Evolutionary conservation across 64 coral and sea anemone species (phyloP), one percentile per base, ranked within the genome.

Genomic region (Stylophora pistillata): DNA sequence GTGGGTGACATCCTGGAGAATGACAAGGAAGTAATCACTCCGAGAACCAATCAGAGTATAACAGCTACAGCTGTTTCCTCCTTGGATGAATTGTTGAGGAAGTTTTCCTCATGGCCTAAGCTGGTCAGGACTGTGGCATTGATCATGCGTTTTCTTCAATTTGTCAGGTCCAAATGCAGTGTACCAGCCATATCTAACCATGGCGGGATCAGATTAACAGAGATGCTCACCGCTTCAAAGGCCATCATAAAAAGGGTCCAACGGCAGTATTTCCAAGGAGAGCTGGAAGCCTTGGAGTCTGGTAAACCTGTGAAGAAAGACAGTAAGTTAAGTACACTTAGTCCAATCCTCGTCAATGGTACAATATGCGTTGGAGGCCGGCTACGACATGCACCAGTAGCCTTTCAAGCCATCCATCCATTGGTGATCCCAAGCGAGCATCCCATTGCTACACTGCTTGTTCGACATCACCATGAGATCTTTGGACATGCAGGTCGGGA

Each of bases 11-110:
- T 84, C 28, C 9, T 59, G 10, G 78, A 82, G 0, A 54, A 90
- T 29, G 88, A 90, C 62, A 74, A 74, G 70, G 88, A 90, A 82
- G 88, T 82, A 57, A 25, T 31, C 5, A 59, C 58, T 5, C 58
- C 58, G 5, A 59, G 58, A 78, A 54, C 53, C 53, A 26, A 27
- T 30, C 52, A 79, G 2, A 15, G 20, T 59, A 56, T 23, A 14
- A 30, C 20, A 0, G 23, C 56, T 21, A 55, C 55, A 4, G 34
- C 69, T 17, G 41, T 55, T 56, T 72, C 64, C 26, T 30, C 26
- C 26, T 21, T 74, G 71, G 61, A 69, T 11, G 52, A 74, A 20
- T 15, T 66, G 63, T n/a, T 20, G 23, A 66, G 23, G 63, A 66
- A 66, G 13, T 66, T 66, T 4, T 66, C 23, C 4, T 66, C 63